A percentile compares a stretch with the other conserved stretches of the same genome.
phyloP scores from a whole-genome alignment of 2,888 invertebrate genomes.

The Notodonta ziczac region DNA sequence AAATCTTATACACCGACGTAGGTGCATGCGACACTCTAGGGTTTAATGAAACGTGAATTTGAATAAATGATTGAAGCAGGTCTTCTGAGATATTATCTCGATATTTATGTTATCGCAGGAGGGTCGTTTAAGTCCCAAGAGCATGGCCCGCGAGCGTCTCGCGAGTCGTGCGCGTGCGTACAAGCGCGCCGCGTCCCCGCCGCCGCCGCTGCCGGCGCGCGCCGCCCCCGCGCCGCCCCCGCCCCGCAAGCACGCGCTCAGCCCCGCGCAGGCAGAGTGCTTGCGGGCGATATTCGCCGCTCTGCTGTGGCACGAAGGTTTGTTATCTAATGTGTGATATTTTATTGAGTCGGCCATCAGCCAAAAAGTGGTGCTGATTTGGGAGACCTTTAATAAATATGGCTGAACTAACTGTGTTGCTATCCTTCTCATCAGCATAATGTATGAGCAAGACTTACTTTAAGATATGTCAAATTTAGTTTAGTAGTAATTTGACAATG shows the following conservation, averaged over 20 bases:
- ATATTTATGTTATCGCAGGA: conserved; percentile 32
- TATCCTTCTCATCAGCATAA: no score
- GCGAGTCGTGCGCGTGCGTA: conserved; percentile 68
- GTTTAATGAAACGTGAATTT: neutral
- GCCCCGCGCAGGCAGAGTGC: conserved; percentile 96
- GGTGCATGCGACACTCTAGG: no score
- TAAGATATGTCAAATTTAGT: no score
- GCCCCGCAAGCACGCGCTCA: conserved; percentile 92
- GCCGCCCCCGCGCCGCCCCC: conserved; percentile 61
- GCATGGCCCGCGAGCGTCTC: conserved; percentile 44
- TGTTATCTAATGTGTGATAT: neutral
- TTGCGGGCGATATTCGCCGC: conserved; percentile 98
- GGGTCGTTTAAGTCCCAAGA: conserved; percentile 38
- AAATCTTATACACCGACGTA: no score
- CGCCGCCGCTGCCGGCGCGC: conserved; percentile 70
- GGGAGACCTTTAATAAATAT: no score
- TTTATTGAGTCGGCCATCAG: no score
- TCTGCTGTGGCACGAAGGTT: conserved; percentile 97
- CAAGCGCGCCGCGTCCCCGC: conserved; percentile 67
- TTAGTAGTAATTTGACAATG: no score
- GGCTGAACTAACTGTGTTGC: no score
- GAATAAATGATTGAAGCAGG: no score
- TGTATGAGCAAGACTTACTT: no score
- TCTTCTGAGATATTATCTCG: no score
- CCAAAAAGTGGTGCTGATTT: no score